Conservation (phyloP, 2,113 vertebrate species). For the Forbesichthys agassizii region DNA sequence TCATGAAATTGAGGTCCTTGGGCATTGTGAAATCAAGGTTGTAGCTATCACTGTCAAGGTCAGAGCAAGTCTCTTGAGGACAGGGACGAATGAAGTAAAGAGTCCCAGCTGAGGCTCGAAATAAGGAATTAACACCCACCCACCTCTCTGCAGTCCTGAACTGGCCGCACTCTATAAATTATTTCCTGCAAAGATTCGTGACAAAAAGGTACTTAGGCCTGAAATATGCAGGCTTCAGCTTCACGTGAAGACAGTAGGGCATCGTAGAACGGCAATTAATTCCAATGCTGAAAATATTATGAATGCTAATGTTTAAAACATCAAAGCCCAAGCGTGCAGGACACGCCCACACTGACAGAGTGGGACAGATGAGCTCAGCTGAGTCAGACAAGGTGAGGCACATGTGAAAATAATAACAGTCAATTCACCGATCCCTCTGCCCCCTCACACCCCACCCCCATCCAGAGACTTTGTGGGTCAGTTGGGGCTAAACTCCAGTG, state of each 20-base stretch:
- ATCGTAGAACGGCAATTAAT: constrained; percentile 69
- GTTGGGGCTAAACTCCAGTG: constrained; percentile 29
- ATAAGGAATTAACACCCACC: not conserved
- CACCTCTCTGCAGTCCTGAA: constrained; percentile 10
- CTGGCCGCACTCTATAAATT: constrained; percentile 60
- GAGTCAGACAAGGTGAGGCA: constrained; percentile 70
- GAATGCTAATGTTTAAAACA: constrained; percentile 76
- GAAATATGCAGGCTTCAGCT: constrained; percentile 67
- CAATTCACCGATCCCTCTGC: constrained; percentile 52
- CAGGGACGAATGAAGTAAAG: not conserved
- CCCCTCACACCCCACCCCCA: constrained; percentile 9
- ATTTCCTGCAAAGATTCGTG: constrained; percentile 66
- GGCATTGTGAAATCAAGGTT: not conserved
- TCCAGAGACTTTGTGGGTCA: constrained; percentile 31
- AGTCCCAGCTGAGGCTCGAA: not conserved
- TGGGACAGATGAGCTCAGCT: constrained; percentile 70
- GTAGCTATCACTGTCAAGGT: constrained; percentile 18
- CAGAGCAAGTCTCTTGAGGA: not conserved
- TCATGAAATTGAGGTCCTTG: constrained; percentile 3
- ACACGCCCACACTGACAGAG: constrained; percentile 65
- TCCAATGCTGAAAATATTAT: constrained; percentile 74
- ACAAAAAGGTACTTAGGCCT: constrained; percentile 67
- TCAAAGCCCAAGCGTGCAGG: constrained; percentile 66
- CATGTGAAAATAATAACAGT: constrained; percentile 57
- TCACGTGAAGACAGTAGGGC: constrained; percentile 66